Evolutionary conservation across 2,888 invertebrate genomes (phyloP).

Genomic region (Mongoloraphidia duomilia): DNA sequence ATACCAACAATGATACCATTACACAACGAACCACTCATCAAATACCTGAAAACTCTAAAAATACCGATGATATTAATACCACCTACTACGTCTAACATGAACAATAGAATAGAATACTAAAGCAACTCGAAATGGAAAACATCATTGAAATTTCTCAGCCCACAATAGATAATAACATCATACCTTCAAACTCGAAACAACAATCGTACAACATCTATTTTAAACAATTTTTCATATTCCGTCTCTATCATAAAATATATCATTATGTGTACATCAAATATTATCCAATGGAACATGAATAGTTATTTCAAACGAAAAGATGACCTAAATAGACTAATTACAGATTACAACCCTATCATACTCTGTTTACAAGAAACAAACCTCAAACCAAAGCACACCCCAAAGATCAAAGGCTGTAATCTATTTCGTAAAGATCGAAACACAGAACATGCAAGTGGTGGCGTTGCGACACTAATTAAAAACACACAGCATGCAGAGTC

Average conservation of each 20-base stretch:
- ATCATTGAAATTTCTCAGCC: neutral
- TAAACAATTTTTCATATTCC: too few relatives aligned
- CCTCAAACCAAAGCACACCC: neutral
- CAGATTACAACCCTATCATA: neutral
- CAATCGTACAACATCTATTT: too few relatives aligned
- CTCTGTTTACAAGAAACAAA: neutral
- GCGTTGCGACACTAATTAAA: neutral
- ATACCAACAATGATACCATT: too few relatives aligned
- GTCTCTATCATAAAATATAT: too few relatives aligned
- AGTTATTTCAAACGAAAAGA: neutral
- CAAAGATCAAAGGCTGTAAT: neutral
- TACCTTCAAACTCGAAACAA: too few relatives aligned
- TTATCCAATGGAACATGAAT: conserved; percentile 1
- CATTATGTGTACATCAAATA: too few relatives aligned
- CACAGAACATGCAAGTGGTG: neutral
- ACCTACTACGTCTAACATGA: too few relatives aligned
- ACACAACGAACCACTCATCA: too few relatives aligned
- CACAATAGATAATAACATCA: neutral
- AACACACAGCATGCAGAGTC: too few relatives aligned
- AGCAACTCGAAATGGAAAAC: conserved; percentile 3
- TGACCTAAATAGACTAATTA: neutral
- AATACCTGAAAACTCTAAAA: too few relatives aligned
- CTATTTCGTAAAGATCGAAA: neutral
- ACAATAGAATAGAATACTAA: conserved; percentile 6
- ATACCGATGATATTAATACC: too few relatives aligned